Evolutionary conservation across 2,113 vertebrate species (phyloP), one percentile per base, ranked within the genome.

Genomic region (Glaucidium brasilianum): DNA sequence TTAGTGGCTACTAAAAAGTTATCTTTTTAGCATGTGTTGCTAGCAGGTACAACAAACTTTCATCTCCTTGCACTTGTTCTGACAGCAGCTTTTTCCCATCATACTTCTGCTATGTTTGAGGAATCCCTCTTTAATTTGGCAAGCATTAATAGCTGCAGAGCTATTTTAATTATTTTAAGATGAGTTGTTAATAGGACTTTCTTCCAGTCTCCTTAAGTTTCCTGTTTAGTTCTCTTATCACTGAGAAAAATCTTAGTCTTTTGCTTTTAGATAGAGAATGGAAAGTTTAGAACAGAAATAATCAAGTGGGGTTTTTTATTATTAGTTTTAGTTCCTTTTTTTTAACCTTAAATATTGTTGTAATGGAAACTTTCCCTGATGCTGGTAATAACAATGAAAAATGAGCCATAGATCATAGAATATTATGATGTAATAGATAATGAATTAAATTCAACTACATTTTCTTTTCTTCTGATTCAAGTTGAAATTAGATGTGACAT

Each of bases 401-500:
- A 85, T 77, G n/a, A 90, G 13, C 25, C 12, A 30, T 7, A 76
- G 43, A 41, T 73, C 8, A 45, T 17, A 52, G 49, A 73, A 43
- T 52, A 82, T 55, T 69, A 29, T 58, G 2, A 35, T 75, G 32
- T 37, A 71, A 79, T 76, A 64, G 4, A 25, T 50, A 88, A 45
- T 20, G 19, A 83, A 81, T 92, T 82, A 93, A 94, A 86, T 79
- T n/a, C n/a, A 86, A 78, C 11, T 34, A 8, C 62, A 59, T 47
- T 94, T 85, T 12, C 7, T 73, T 94, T 92, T 76, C 59, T 55
- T 81, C 14, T 52, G 12, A 68, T 9, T 62, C 50, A 83, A 81
- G 13, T 85, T 86, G 82, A 95, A 97, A 92, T 97, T 83, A 55
- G 82, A 69, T 18, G 37, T 94, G 90, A 50, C 68, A 85, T 95